A percentile compares a stretch with the other conserved stretches of the same genome.
phyloP scores from a whole-genome alignment of 2,113 vertebrate species.

The Centropristis striata region DNA sequence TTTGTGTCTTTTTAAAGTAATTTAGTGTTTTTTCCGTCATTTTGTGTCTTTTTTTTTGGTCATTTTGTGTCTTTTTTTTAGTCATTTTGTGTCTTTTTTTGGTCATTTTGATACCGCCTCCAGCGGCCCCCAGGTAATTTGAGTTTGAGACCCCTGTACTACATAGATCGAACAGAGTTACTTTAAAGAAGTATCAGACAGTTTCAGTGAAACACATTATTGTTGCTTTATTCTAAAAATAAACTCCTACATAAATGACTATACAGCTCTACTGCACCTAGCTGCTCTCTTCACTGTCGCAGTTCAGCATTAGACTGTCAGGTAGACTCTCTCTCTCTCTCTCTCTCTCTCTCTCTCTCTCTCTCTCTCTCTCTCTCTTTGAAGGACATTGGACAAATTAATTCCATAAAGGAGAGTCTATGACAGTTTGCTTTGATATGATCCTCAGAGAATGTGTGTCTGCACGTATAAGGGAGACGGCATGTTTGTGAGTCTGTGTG shows the following conservation, averaged over 20 bases:
- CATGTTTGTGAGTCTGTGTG: slow-evolving; percentile 9
- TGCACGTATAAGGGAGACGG: slow-evolving; percentile 2
- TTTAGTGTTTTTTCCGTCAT: too few species aligned
- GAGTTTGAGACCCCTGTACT: too few species aligned
- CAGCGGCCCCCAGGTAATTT: too few species aligned
- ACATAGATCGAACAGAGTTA: neutral
- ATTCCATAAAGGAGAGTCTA: slow-evolving; percentile 36
- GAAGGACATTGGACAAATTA: slow-evolving; percentile 53
- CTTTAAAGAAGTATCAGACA: neutral
- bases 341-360: neutral
- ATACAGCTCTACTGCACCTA: neutral
- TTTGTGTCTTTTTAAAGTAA: too few species aligned
- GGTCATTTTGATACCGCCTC: too few species aligned
- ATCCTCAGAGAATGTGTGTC: slow-evolving; percentile 57
- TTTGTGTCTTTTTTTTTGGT: too few species aligned
- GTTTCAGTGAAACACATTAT: neutral
- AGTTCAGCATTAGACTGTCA: neutral
- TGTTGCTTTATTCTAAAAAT: neutral
- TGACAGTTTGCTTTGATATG: slow-evolving; percentile 48
- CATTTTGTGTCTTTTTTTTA: too few species aligned
- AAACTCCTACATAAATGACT: neutral
- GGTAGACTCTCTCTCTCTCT: neutral
- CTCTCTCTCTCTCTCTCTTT: slow-evolving; percentile 7
- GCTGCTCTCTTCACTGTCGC: neutral
- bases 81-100: too few species aligned